These are phyloP conservation scores for Campylorhamphus procurvoides DNA, from an alignment of 2,113 vertebrate species.

Conservation along the genomic window DNA sequence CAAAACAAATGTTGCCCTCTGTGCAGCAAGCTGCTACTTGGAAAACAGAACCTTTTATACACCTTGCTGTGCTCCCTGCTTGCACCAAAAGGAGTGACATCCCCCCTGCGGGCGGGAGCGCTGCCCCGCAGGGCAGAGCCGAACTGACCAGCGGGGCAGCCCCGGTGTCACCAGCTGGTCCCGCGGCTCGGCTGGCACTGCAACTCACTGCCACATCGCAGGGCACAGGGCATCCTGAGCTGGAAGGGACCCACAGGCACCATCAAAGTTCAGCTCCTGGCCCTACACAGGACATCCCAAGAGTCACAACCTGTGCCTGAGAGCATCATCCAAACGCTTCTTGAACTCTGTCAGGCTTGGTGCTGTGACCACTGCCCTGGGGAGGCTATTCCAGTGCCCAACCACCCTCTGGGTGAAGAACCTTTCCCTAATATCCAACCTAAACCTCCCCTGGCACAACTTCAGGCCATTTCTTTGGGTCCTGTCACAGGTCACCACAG, in stretches of 20 bases:
- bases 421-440: rapidly evolving
- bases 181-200: background rate
- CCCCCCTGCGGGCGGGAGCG: background rate
- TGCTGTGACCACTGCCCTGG: background rate
- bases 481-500: rapidly evolving
- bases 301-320: rapidly evolving
- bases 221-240: rapidly evolving
- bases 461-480: rapidly evolving
- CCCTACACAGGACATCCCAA: background rate
- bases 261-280: background rate
- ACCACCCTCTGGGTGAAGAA: rapidly evolving
- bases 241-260: rapidly evolving
- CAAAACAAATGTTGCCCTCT: background rate
- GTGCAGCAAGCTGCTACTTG: background rate
- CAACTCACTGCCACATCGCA: rapidly evolving
- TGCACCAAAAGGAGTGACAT: rapidly evolving
- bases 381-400: background rate
- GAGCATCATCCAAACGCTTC: rapidly evolving
- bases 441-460: background rate
- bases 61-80: background rate
- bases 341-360: background rate
- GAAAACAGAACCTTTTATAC: background rate
- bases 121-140: background rate
- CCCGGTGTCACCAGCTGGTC: background rate
- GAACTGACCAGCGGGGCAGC: background rate